A percentile compares a stretch with the other conserved stretches of the same genome.
Evolutionary conservation across 2,888 invertebrate species (phyloP).

Genomic region (Plebejus melissa): DNA sequence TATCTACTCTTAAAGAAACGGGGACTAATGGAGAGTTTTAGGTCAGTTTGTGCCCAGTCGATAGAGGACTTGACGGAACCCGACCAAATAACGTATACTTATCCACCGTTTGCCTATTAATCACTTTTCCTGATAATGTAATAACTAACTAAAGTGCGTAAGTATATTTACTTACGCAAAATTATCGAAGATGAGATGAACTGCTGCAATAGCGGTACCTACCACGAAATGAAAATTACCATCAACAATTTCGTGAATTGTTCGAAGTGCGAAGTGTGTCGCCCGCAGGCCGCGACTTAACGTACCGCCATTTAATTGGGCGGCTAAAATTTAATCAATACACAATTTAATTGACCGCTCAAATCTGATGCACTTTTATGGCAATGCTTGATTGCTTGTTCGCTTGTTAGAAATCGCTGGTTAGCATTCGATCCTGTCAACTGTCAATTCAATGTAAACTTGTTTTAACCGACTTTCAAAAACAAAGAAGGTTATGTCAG

Average conservation of each 20-base stretch:
- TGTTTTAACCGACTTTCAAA: neutral
- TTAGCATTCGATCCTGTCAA: slow-evolving; percentile 3
- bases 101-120: too few relatives aligned
- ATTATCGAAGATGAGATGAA: neutral
- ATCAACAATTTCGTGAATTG: neutral
- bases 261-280: slow-evolving; percentile 52
- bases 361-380: slow-evolving; percentile 64
- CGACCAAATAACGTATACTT: too few relatives aligned
- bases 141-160: too few relatives aligned
- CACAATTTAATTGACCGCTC: slow-evolving; percentile 68
- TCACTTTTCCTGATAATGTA: too few relatives aligned
- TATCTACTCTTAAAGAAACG: too few relatives aligned
- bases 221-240: slow-evolving; percentile 48
- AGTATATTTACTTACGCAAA: neutral
- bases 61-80: too few relatives aligned
- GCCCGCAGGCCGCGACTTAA: slow-evolving; percentile 43
- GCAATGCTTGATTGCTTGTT: slow-evolving; percentile 49
- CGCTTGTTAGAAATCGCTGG: slow-evolving; percentile 32
- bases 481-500: neutral
- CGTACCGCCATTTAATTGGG: slow-evolving; percentile 64
- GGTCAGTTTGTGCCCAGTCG: too few relatives aligned
- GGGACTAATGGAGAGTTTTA: too few relatives aligned
- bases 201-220: neutral
- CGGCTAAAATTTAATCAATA: slow-evolving; percentile 74
- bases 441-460: neutral